Evolutionary conservation across 2,888 invertebrate genomes (phyloP).

Genomic region (Xestia xanthographa): DNA sequence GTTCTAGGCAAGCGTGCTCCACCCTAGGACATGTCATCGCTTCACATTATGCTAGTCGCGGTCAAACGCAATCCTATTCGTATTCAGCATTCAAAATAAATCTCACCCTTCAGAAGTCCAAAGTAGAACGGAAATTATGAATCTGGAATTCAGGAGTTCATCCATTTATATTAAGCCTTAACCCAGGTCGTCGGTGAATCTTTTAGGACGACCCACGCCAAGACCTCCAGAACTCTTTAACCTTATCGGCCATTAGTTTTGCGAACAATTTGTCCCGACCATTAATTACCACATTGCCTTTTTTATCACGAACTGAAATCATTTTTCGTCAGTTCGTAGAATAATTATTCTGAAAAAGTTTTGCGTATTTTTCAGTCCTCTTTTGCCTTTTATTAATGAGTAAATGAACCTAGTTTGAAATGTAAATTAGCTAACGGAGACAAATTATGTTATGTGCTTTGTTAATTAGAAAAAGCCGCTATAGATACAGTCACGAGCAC

Average conservation of each 20-base stretch:
- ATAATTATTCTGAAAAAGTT: background rate
- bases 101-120: background rate
- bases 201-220: background rate
- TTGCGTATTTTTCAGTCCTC: background rate
- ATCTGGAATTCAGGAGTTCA: background rate
- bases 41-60: too few relatives aligned
- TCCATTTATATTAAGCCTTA: background rate
- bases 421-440: conserved; percentile 14
- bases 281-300: background rate
- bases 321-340: background rate
- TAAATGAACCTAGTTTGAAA: conserved; percentile 15
- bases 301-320: background rate
- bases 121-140: too few relatives aligned
- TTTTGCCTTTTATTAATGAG: background rate
- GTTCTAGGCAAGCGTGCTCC: too few relatives aligned
- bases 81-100: too few relatives aligned
- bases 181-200: background rate
- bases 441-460: conserved; percentile 5
- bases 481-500: too few relatives aligned
- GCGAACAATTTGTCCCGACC: background rate
- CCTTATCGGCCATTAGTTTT: background rate
- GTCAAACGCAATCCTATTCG: too few relatives aligned
- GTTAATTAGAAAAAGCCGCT: background rate
- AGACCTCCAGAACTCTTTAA: background rate
- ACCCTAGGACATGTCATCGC: too few relatives aligned